Base-by-base conservation (phyloP, 2,797 vertebrate genomes). In the Acridotheres tristis region DNA sequence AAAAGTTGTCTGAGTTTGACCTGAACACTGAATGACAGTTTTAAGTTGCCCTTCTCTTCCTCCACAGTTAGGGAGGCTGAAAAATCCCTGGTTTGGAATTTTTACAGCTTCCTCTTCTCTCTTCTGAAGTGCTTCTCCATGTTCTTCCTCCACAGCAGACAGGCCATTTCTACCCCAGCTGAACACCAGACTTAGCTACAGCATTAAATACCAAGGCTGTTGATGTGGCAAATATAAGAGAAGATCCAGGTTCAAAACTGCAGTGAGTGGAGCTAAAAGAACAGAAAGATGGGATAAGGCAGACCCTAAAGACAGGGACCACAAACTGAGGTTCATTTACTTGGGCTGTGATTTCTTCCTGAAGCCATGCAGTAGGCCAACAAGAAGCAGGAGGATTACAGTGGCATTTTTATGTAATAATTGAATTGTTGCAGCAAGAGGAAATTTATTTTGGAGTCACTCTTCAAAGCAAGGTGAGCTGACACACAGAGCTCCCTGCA, bases 391-490 rank as follows among this genome's bases (percentile, higher is more conserved):
- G 36, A 85, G 43, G 89, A 81, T 32, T 74, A 47, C 67, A 53
- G 16, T 18, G 51, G 84, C 55, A 88, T 87, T 92, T 95, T 88
- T 78, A 62, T 38, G 38, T 57, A 84, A 92, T 30, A 78, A 74
- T 14, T 10, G 2, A 79, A 85, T 57, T 30, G 13, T 12, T 74
- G 45, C 73, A 89, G 58, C 71, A 54, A 71, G 61, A 81, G 67
- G 55, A 71, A 74, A 90, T 86, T 83, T 38, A 36, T 42, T 94
- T 93, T 68, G n/a, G 68, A 71, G 38, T 30, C 25, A 7, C 21
- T 67, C 76, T 72, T 94, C 87, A 92, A 91, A 93, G 77, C 83
- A 67, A 92, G 66, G 88, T 54, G 72, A 91, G 47, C 51, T 15
- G 43, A 55, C 47, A 79, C 34, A 75, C 69, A 51, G 30, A 86